Conservation (phyloP, 1,140 invertebrate species). For the Caenorhabditis briggsae region DNA sequence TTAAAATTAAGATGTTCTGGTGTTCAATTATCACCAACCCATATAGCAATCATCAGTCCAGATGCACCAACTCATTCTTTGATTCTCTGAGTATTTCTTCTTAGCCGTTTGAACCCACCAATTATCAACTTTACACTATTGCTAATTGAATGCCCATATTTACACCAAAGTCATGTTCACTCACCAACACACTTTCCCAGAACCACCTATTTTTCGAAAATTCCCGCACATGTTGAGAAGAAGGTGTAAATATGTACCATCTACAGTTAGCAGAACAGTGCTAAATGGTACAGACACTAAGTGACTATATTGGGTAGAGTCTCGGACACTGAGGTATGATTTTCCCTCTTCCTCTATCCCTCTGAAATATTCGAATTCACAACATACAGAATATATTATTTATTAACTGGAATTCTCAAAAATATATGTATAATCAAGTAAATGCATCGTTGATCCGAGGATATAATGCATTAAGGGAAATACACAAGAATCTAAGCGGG, state of each 20-base stretch:
- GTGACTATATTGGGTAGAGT: background rate
- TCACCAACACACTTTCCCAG: background rate
- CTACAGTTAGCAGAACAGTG: slow-evolving; percentile 9
- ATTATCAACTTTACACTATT: background rate
- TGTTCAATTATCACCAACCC: no score
- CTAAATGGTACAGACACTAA: background rate
- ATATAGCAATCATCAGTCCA: no score
- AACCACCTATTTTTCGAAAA: background rate
- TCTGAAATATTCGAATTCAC: background rate
- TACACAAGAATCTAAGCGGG: background rate
- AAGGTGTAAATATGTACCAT: slow-evolving; percentile 9
- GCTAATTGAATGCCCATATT: background rate
- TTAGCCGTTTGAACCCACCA: background rate
- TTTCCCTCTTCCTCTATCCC: background rate
- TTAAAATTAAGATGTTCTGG: no score
- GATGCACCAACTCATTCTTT: no score
- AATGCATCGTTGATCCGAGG: slow-evolving; percentile 35
- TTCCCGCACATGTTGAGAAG: slow-evolving; percentile 1
- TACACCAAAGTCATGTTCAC: background rate
- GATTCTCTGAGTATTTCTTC: no score
- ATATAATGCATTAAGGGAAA: background rate
- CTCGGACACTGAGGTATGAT: no score
- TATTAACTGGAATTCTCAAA: background rate
- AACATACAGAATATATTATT: background rate
- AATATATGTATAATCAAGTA: slow-evolving; percentile 26